Conservation (phyloP, 2,888 invertebrate species). For the Andrena camellia region DNA sequence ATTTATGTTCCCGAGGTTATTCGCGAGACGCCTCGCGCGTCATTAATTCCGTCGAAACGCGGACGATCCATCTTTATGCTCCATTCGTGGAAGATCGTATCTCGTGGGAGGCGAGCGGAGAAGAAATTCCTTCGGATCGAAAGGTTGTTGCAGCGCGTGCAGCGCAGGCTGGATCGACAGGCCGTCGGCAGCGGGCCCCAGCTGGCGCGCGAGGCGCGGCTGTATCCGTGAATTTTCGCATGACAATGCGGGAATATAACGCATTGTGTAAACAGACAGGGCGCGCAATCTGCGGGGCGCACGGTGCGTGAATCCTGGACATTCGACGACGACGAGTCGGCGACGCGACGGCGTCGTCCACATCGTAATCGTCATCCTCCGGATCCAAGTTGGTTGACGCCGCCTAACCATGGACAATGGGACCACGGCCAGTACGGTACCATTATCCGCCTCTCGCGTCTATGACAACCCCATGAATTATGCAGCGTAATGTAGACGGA, state of each 20-base stretch:
- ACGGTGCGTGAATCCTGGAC: constrained; percentile 72
- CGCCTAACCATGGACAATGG: constrained; percentile 79
- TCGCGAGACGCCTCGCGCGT: constrained; percentile 36
- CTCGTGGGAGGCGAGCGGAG: neutral
- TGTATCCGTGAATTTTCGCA: constrained; percentile 54
- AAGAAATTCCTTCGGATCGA: neutral
- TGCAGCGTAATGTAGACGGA: constrained; percentile 84
- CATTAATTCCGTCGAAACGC: neutral
- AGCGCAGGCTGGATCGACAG: neutral
- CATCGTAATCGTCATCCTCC: constrained; percentile 72
- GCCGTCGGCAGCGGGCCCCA: neutral
- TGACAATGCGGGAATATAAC: constrained; percentile 61
- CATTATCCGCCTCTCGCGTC: constrained; percentile 84
- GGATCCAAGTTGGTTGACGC: constrained; percentile 75
- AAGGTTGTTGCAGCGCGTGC: neutral
- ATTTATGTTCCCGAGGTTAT: constrained; percentile 46
- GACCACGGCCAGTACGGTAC: constrained; percentile 77
- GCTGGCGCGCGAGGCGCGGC: neutral
- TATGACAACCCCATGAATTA: constrained; percentile 84
- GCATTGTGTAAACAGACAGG: constrained; percentile 64
- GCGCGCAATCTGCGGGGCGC: constrained; percentile 60
- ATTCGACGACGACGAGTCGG: constrained; percentile 65
- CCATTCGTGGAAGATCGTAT: neutral
- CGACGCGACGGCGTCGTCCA: constrained; percentile 56
- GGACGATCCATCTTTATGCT: neutral